These are phyloP conservation scores for Neotragus moschatus DNA, from an alignment of 2,113 vertebrate species.

Conservation along the genomic window DNA sequence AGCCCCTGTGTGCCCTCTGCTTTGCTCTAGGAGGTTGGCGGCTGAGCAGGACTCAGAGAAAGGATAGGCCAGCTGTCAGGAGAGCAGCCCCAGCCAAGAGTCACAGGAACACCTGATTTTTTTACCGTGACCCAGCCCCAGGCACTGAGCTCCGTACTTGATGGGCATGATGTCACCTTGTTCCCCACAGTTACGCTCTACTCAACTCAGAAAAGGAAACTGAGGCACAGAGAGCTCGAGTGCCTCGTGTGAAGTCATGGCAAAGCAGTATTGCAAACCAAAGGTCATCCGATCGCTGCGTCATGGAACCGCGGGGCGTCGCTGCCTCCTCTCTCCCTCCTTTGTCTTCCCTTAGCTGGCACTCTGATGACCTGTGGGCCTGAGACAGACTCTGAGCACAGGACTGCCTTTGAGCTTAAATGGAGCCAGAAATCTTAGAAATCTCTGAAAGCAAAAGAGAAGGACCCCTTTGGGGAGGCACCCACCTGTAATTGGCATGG, in stretches of 20 bases:
- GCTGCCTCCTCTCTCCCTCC: neutral
- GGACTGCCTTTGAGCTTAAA: conserved; percentile 44
- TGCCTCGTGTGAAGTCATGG: neutral
- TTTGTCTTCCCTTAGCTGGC: neutral
- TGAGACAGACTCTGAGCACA: neutral
- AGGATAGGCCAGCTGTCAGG: neutral
- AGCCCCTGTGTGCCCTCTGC: fast-evolving
- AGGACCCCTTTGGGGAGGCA: neutral
- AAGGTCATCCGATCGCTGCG: neutral
- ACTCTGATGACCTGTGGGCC: neutral
- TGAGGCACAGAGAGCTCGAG: neutral
- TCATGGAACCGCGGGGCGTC: fast-evolving
- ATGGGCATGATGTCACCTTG: neutral
- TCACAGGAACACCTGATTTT: neutral
- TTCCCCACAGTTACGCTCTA: neutral
- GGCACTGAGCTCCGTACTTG: neutral
- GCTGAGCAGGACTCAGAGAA: neutral
- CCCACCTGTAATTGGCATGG: conserved; percentile 51
- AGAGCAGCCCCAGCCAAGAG: neutral
- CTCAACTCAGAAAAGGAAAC: conserved; percentile 3
- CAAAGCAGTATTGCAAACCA: neutral
- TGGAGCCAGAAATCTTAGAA: conserved; percentile 15
- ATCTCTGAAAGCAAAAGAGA: conserved; percentile 34
- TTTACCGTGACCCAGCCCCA: neutral
- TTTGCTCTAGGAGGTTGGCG: neutral